Conservation (phyloP, 2,113 vertebrate genomes). For the Tangachromis dhanisi region DNA sequence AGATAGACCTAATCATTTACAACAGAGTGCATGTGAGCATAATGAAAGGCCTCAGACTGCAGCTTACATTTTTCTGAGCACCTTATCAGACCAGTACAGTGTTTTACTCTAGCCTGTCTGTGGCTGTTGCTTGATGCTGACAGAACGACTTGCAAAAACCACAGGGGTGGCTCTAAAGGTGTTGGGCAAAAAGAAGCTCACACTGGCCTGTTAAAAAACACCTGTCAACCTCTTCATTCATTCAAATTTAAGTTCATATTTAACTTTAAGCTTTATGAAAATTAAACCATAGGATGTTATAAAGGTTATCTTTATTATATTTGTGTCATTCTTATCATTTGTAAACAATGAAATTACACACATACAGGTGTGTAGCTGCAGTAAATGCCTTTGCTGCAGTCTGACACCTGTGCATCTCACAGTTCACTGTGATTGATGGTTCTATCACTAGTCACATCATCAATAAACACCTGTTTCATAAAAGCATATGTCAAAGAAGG, state of each 20-base stretch:
- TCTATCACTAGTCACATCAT: neutral
- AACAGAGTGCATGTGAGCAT: neutral
- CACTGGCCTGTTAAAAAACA: neutral
- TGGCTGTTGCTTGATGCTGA: neutral
- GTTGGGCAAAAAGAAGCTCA: neutral
- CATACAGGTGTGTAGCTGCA: neutral
- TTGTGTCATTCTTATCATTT: neutral
- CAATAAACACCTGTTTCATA: neutral
- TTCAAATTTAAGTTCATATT: neutral
- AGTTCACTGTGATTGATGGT: neutral
- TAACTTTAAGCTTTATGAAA: neutral
- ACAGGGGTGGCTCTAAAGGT: neutral
- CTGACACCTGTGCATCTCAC: neutral
- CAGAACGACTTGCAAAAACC: neutral
- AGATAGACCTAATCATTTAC: neutral
- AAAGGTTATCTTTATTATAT: neutral
- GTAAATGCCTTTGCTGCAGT: neutral
- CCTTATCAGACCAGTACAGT: conserved; percentile 5
- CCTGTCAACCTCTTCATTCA: neutral
- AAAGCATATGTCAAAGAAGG: neutral
- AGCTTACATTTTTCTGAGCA: neutral
- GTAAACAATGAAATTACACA: neutral
- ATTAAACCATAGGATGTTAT: neutral
- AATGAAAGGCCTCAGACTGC: neutral
- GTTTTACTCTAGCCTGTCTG: neutral